These are phyloP conservation scores for Hyposoter dolosus DNA, from an alignment of 2,888 invertebrate genomes.

Conservation along the genomic window DNA sequence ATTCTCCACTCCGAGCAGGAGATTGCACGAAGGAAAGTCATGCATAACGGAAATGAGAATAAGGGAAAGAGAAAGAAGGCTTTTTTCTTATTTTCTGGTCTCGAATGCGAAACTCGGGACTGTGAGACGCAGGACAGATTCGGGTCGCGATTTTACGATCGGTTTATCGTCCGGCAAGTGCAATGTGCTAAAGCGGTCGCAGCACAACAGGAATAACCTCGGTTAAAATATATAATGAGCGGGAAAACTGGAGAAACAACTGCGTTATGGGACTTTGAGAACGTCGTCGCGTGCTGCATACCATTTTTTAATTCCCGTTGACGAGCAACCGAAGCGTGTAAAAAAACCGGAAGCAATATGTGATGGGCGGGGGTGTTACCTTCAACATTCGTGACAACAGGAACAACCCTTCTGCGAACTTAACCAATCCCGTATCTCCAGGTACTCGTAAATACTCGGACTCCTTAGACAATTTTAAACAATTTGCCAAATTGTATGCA, in stretches of 20 bases:
- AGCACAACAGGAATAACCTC: slow-evolving; percentile 63
- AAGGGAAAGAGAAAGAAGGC: neutral
- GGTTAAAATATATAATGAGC: slow-evolving; percentile 32
- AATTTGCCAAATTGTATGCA: neutral
- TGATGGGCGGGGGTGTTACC: slow-evolving; percentile 55
- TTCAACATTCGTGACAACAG: slow-evolving; percentile 82
- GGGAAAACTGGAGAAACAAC: slow-evolving; percentile 61
- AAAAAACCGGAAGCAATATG: slow-evolving; percentile 13
- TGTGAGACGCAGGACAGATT: slow-evolving; percentile 78
- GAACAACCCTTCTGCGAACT: slow-evolving; percentile 78
- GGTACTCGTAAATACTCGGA: slow-evolving; percentile 80
- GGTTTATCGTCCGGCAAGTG: slow-evolving; percentile 65
- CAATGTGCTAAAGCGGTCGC: slow-evolving; percentile 28
- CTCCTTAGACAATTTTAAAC: neutral
- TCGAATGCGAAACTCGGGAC: slow-evolving; percentile 53
- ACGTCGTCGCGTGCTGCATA: slow-evolving; percentile 80
- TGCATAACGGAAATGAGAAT: slow-evolving; percentile 31
- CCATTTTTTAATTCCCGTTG: slow-evolving; percentile 64
- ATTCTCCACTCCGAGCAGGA: slow-evolving; percentile 8
- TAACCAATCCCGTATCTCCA: slow-evolving; percentile 81
- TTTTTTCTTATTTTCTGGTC: slow-evolving; percentile 6
- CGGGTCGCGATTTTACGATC: slow-evolving; percentile 80
- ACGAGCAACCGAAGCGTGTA: slow-evolving; percentile 45
- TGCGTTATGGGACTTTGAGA: slow-evolving; percentile 57
- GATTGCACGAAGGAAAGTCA: slow-evolving; percentile 5